Evolutionary conservation across 1,140 invertebrate genomes (phyloP).

Genomic region (Drosophila subpulchrella): DNA sequence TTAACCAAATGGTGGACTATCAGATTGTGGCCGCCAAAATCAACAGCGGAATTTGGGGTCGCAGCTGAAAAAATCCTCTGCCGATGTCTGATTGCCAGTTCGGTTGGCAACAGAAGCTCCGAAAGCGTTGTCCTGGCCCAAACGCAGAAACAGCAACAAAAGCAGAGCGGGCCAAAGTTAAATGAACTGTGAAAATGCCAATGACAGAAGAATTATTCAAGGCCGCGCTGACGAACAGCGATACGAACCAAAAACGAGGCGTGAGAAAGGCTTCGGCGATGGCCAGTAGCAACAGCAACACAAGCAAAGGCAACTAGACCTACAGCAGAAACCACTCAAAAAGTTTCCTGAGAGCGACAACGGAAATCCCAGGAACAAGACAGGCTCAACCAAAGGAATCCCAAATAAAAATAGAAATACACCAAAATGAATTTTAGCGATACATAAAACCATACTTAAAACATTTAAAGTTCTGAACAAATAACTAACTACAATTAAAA

Average conservation of each 20-base stretch:
- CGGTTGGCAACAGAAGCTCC: constrained; percentile 47
- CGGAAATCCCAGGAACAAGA: neutral
- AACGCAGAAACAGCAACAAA: constrained; percentile 8
- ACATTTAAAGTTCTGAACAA: too few relatives aligned
- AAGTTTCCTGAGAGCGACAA: constrained; percentile 3
- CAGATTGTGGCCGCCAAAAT: constrained; percentile 16
- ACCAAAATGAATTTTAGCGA: neutral
- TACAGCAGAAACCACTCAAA: constrained; percentile 6
- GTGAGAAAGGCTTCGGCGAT: constrained; percentile 29
- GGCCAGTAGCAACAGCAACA: constrained; percentile 6
- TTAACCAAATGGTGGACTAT: constrained; percentile 35
- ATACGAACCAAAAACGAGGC: constrained; percentile 28
- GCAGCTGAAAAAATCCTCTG: constrained; percentile 3
- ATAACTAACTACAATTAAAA: too few relatives aligned
- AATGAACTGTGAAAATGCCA: constrained; percentile 77
- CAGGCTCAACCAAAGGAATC: neutral
- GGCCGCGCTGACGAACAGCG: constrained; percentile 47
- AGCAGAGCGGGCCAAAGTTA: constrained; percentile 60
- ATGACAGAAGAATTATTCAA: constrained; percentile 71
- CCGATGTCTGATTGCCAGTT: constrained; percentile 8
- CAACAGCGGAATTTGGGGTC: constrained; percentile 1
- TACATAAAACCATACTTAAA: neutral
- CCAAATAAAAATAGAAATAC: constrained; percentile 1
- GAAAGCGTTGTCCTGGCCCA: constrained; percentile 18
- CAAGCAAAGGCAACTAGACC: constrained; percentile 4